Percentiles rank a stretch among this genome's conserved stretches.
Evolutionary conservation across 2,888 invertebrate species (phyloP).

Genomic region (Biston stratarius): DNA sequence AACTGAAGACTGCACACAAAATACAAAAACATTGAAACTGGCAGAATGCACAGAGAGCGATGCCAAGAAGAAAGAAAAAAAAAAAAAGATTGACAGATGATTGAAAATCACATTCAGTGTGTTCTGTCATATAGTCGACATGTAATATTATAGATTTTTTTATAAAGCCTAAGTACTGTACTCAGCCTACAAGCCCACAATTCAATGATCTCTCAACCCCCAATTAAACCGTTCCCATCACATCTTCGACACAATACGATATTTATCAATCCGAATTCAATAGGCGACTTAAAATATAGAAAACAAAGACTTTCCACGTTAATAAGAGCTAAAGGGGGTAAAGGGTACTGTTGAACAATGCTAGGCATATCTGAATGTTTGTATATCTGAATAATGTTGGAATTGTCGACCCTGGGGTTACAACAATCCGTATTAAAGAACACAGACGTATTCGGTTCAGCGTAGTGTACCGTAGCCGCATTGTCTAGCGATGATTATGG

Average conservation of each 20-base stretch:
- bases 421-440: conserved; percentile 69
- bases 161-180: background rate
- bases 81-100: too few relatives aligned
- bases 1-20: too few relatives aligned
- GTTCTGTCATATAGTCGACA: too few relatives aligned
- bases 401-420: conserved; percentile 60
- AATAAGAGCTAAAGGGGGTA: conserved; percentile 77
- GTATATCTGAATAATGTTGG: conserved; percentile 25
- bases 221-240: conserved; percentile 51
- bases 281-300: conserved; percentile 74
- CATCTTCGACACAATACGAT: conserved; percentile 58
- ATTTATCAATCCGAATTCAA: conserved; percentile 58
- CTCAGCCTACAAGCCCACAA: background rate
- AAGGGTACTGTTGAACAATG: conserved; percentile 55
- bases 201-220: conserved; percentile 8
- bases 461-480: conserved; percentile 70
- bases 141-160: too few relatives aligned
- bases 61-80: too few relatives aligned
- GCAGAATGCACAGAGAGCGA: too few relatives aligned
- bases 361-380: conserved; percentile 42
- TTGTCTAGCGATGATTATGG: conserved; percentile 76
- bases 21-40: too few relatives aligned
- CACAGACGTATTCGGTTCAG: conserved; percentile 71
- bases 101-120: too few relatives aligned
- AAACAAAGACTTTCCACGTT: conserved; percentile 81